These are phyloP conservation scores for Idaea biselata DNA, from an alignment of 2,888 invertebrate genomes.

Conservation along the genomic window DNA sequence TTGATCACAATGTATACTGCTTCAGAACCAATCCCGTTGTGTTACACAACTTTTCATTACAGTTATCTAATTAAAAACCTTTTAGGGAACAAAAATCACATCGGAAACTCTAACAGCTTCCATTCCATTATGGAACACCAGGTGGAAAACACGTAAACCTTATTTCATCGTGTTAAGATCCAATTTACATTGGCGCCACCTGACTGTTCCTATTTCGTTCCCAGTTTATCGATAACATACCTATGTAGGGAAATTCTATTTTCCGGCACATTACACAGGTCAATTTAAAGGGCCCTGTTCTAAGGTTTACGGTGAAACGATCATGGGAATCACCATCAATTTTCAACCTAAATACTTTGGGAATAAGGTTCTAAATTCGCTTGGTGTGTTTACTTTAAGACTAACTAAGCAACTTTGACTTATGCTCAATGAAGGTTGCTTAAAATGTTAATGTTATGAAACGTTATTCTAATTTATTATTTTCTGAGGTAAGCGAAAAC, in stretches of 20 bases:
- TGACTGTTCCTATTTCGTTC: conserved; percentile 23
- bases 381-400: not conserved
- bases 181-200: conserved; percentile 3
- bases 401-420: not conserved
- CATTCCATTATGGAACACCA: conserved; percentile 25
- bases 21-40: not conserved
- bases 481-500: not conserved
- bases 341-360: not conserved
- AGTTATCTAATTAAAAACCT: conserved; percentile 29
- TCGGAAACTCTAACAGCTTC: conserved; percentile 24
- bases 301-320: conserved; percentile 21
- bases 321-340: not conserved
- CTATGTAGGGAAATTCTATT: conserved; percentile 61
- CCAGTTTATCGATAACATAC: conserved; percentile 51
- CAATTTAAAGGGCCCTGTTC: conserved; percentile 42
- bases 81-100: conserved; percentile 27
- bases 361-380: not conserved
- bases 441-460: not conserved
- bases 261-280: conserved; percentile 68
- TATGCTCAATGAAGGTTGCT: not conserved
- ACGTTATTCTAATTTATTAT: not conserved
- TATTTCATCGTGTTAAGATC: conserved; percentile 9
- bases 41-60: conserved; percentile 9
- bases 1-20: too few species aligned
- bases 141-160: conserved; percentile 3